Base-by-base conservation (phyloP, 2,888 invertebrate species). In the Pseudanteris insignis region DNA sequence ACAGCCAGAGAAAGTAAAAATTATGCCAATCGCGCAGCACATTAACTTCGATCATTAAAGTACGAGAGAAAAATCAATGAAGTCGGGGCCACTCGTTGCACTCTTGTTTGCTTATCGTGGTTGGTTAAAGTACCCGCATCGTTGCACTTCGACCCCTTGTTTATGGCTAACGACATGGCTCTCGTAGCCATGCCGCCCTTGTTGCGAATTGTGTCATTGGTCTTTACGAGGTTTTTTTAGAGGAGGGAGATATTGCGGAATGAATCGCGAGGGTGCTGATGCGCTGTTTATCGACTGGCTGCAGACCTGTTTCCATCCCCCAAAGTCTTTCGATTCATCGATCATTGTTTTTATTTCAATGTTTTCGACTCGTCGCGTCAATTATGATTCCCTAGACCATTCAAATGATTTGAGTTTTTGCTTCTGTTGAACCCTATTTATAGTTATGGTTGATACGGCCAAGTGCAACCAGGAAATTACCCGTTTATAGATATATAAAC, bases 121-220 rank as follows among this genome's bases (percentile, higher is more conserved):
- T 65, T 64, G 60, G 51, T 58, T 65, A 62, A 65, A 63, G 55
- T 46, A 58, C 48, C 53, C 58, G 43, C 50, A 28, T 44, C 44
- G 46, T 30, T 44, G 53, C 55, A 55, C 40, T 60, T 51, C 44
- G 47, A 38, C 54, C 57, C 54, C 46, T 51, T 54, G 46, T 43
- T 50, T 55, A 58, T 53, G 40, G 33, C 53, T 65, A 54, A 67
- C 62, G 60, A 60, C 61, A 65, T 53, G 58, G 59, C 51, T 40
- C 51, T 51, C 51, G 59, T 28, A 43, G 46, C 53, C 46, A 33
- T 53, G 62, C 59, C 67, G 65, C 63, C 70, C 71, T 67, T 66
- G 63, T 65, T 67, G 65, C 65, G 64, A 70, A 71, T 70, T 68
- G 71, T 67, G 68, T 72, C 70, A 72, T 71, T 72, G 70, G 67